Conservation (phyloP, 2,797 vertebrate genomes). For the Urocyon cinereoargenteus region DNA sequence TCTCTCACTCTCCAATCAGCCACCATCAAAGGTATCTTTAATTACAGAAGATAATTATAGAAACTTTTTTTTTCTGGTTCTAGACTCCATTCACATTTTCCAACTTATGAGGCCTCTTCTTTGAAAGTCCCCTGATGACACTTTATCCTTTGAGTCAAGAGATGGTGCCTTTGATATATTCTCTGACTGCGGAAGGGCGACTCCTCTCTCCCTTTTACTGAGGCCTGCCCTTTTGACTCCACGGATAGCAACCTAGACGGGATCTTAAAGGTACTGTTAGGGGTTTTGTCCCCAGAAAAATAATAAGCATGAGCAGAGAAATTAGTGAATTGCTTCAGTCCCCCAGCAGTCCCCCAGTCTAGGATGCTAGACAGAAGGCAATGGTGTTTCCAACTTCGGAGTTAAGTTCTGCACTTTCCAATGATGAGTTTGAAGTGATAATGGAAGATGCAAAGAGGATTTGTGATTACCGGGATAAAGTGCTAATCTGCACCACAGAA, state of each 20-base stretch:
- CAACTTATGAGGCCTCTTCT: background rate
- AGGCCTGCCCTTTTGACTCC: background rate
- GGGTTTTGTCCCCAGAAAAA: background rate
- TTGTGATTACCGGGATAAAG: slow-evolving; percentile 85
- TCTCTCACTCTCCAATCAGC: slow-evolving; percentile 19
- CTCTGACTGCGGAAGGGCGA: background rate
- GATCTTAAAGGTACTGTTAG: background rate
- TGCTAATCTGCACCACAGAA: slow-evolving; percentile 86
- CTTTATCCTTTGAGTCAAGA: slow-evolving; percentile 43
- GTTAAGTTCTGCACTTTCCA: slow-evolving; percentile 84
- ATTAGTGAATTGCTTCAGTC: slow-evolving; percentile 79
- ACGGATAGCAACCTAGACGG: slow-evolving; percentile 39
- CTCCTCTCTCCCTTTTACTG: background rate
- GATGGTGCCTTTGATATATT: background rate
- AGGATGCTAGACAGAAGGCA: slow-evolving; percentile 72
- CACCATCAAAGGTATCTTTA: slow-evolving; percentile 67
- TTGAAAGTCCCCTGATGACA: slow-evolving; percentile 23
- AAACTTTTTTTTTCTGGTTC: slow-evolving; percentile 56
- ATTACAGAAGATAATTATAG: slow-evolving; percentile 54
- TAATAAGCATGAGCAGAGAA: slow-evolving; percentile 25
- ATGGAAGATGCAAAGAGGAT: slow-evolving; percentile 84
- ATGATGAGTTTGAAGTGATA: slow-evolving; percentile 85
- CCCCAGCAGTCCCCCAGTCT: too few species aligned
- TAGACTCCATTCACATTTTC: slow-evolving; percentile 62
- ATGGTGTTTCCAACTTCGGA: slow-evolving; percentile 74